A percentile compares a stretch with the other conserved stretches of the same genome.
phyloP scores from a whole-genome alignment of 2,113 vertebrate genomes.

The Chloroceryle aenea region DNA sequence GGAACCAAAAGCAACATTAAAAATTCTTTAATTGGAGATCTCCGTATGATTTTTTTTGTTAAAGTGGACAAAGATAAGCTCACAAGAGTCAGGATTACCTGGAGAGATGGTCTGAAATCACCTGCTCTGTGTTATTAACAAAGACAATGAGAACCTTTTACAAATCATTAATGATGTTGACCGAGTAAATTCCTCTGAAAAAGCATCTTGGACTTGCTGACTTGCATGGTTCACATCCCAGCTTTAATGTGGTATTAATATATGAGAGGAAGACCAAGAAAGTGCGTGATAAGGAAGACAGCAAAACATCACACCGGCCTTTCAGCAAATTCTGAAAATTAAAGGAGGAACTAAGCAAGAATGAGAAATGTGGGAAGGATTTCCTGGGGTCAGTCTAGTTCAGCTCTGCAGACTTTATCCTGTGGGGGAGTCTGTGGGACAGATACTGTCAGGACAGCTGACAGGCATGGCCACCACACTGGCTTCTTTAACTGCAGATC shows the following conservation, averaged over 20 bases:
- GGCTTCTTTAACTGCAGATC: conserved; percentile 23
- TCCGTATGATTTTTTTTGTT: background rate
- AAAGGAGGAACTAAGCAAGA: conserved; percentile 7
- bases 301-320: background rate
- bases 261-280: background rate
- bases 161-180: background rate
- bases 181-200: background rate
- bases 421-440: conserved; percentile 38
- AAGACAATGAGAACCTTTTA: background rate
- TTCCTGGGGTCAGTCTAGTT: conserved; percentile 63
- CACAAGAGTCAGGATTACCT: background rate
- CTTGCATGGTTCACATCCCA: background rate
- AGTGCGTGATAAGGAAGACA: background rate
- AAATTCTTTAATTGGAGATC: background rate
- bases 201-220: background rate
- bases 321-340: background rate
- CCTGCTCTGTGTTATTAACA: background rate
- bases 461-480: conserved; percentile 24
- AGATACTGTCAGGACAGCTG: conserved; percentile 39
- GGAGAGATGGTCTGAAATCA: background rate
- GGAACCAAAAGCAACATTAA: background rate
- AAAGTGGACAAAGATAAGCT: background rate
- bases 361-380: conserved; percentile 3
- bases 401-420: conserved; percentile 26
- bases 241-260: conserved; percentile 22